Evolutionary conservation across 2,888 invertebrate species (phyloP).

Genomic region (Chaitophorus viminalis): DNA sequence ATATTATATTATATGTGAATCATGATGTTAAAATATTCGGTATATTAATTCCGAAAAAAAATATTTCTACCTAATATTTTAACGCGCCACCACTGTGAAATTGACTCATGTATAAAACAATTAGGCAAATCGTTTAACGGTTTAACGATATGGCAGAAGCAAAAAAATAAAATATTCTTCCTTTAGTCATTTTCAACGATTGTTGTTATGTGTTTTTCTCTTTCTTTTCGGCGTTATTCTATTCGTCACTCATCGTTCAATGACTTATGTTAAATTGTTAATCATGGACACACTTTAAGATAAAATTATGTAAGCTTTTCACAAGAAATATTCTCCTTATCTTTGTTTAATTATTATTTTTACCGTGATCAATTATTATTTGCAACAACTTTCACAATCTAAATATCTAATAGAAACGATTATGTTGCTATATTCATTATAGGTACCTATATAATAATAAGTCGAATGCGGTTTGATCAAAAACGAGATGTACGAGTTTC

Average conservation of each 20-base stretch:
- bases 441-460: neutral
- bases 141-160: neutral
- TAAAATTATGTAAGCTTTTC: constrained; percentile 12
- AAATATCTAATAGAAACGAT: constrained; percentile 48
- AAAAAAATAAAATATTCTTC: neutral
- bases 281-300: neutral
- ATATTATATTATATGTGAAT: too few relatives aligned
- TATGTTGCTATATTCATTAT: constrained; percentile 8
- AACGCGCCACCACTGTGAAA: too few relatives aligned
- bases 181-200: neutral
- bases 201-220: neutral
- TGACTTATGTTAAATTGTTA: neutral
- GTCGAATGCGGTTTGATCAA: constrained; percentile 23
- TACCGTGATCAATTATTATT: constrained; percentile 28
- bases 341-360: constrained; percentile 39
- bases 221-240: neutral
- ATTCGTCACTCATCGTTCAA: neutral
- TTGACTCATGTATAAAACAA: neutral
- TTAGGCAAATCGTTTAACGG: neutral
- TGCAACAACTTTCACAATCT: constrained; percentile 50
- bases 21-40: too few relatives aligned
- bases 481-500: constrained; percentile 56
- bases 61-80: too few relatives aligned
- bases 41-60: too few relatives aligned
- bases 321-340: constrained; percentile 15